Conservation (phyloP, 2,888 invertebrate genomes). For the Protophormia terraenovae region DNA sequence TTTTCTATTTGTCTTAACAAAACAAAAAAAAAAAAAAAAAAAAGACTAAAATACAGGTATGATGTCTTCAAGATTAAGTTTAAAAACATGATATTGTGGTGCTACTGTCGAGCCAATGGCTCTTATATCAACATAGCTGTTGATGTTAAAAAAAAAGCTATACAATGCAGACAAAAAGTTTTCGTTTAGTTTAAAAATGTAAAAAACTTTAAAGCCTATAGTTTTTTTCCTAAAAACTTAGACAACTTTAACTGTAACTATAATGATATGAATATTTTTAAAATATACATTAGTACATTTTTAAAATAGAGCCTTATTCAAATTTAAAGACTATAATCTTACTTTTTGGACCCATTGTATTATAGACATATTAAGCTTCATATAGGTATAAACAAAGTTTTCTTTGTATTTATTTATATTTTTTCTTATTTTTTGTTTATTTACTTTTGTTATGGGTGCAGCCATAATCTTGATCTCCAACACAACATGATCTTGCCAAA, state of each 20-base stretch:
- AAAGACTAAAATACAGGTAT: conserved; percentile 29
- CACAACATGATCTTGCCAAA: conserved; percentile 63
- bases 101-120: conserved; percentile 54
- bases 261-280: too few relatives aligned
- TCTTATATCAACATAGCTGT: conserved; percentile 15
- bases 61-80: conserved; percentile 56
- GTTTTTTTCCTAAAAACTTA: too few relatives aligned
- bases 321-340: too few relatives aligned
- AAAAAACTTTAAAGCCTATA: too few relatives aligned
- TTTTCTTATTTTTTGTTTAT: conserved; percentile 3
- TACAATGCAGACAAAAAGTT: background rate
- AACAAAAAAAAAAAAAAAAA: too few relatives aligned
- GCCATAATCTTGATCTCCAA: conserved; percentile 63
- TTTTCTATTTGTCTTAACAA: background rate
- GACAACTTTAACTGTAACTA: too few relatives aligned
- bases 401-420: background rate
- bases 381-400: conserved; percentile 10
- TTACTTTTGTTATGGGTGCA: conserved; percentile 54
- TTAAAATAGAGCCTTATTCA: too few relatives aligned
- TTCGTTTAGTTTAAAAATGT: too few relatives aligned
- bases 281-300: too few relatives aligned
- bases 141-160: background rate
- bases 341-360: background rate
- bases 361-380: background rate
- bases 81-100: conserved; percentile 58